Base-by-base conservation (phyloP, 1,140 invertebrate genomes). In the Cecropterus lyciades region DNA sequence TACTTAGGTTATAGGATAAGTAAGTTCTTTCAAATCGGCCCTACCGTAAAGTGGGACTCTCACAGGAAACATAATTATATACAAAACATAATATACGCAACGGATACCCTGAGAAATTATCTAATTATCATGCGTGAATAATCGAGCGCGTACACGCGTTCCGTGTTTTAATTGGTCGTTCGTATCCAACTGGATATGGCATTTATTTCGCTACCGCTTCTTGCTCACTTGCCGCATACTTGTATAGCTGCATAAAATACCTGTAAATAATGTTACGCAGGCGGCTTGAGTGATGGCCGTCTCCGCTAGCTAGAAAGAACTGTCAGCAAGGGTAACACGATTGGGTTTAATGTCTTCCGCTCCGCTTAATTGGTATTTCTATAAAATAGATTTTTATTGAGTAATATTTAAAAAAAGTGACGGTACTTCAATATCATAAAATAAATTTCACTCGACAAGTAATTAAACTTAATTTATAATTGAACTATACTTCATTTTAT, bases 161-260 rank as follows among this genome's bases (percentile, higher is more conserved):
- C 27, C 57, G 27, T 60, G 27, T 48, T 14, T 48, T 60, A 60
- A 60, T 49, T 49, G 57, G 27, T 11, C 15, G 45, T 33, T 60
- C 45, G 24, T 37, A n/a, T n/a, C 57, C 24, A 48, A 60, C 27
- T 48, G 15, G 43, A 27, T 37, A 60, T 37, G 45, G 45, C 20
- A 60, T 60, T 60, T 60, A 60, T 49, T 49, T 48, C 14, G 43
- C 57, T 60, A 60, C 45, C 4, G 17, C 14, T 46, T n/a, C 56
- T 60, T 49, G 16, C 11, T 45, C 3, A 48, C 37, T 42, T 9
- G 56, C 24, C 45, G 37, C 43, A 49, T 37, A 48, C 14, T 48
- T 20, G 13, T 49, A 49, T n/a, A 49, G 15, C 27, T 15, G 24
- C 45, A 60, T 60, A 48, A 60, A 60, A 49, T 60, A 59, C 24